Evolutionary conservation across 1,140 invertebrate genomes (phyloP), one percentile per base, ranked within the genome.

Genomic region (Phenacoccus solenopsis): DNA sequence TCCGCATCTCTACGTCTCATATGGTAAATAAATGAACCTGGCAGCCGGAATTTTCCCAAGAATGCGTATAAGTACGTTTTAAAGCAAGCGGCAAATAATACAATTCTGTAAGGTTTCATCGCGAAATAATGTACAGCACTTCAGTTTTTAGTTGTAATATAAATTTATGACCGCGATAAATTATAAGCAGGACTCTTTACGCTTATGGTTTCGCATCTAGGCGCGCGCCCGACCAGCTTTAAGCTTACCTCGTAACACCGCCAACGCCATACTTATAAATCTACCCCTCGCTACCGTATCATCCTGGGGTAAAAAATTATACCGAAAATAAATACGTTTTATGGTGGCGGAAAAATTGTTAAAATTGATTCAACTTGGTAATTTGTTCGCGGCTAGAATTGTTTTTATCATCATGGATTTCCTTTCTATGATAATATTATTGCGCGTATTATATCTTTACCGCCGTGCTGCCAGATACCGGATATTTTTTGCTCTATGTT

Each of bases 71-170:
- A 64, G 59, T 64, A 64, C 59, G 59, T 64, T 64, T 64, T 64
- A 25, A 64, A 64, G 3, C 59, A 27, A 22, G n/a, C 32, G n/a
- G n/a, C 10, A 25, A 64, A 64, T 64, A 64, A 64, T 64, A 64
- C 25, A 64, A 64, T 64, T 64, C 59, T 64, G 59, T 10, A 25
- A 64, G 59, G 59, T 64, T 64, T 64, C 59, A 64, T 64, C 59
- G 59, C 59, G 25, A 64, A 64, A 64, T 64, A 64, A 64, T 64
- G 59, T 64, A 64, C 59, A 64, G 25, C 59, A 64, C 25, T 64
- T 64, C 59, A 64, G 59, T 64, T 64, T 64, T 64, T 64, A 64
- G 22, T 27, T 24, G 59, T 64, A 64, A 64, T 64, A 64, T 64
- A 64, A 64, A 64, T 64, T 64, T 64, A 64, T 64, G 59, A 27